Evolutionary conservation across 37 sponge, comb jelly and placozoan genomes (phyloP), one percentile per base, ranked within the genome.

Genomic region (Chondrilla cf. caribensis): DNA sequence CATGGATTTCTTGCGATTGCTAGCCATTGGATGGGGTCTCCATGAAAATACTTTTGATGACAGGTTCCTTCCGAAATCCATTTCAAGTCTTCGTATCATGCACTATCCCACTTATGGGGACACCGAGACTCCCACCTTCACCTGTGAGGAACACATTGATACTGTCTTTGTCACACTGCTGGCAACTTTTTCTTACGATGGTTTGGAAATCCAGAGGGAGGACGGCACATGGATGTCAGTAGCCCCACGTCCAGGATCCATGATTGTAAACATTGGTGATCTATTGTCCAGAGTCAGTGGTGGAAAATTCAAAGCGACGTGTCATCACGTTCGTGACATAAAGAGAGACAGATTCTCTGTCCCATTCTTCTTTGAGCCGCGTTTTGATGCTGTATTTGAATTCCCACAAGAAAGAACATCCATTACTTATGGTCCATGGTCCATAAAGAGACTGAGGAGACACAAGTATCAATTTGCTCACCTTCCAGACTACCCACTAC

Each of bases 291-390:
- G 58, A 38, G 28, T 79, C 28, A 84, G 84, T 11, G 64, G 42
- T 51, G 81, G 89, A n/a, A 54, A 68, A n/a, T 60, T 89, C 39
- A 89, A 89, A 62, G 84, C 89, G 40, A 89, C 89, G 25, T 25
- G 38, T 24, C 89, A 89, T 59, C 84, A 81, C n/a, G 89, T 89
- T 9, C 36, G 41, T 19, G 89, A 89, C 41, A 58, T 43, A 33
- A 81, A 83, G n/a, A 70, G 29, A 19, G 85, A 84, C 21, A 78
- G 89, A 0, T 89, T 51, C 43, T 84, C 85, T n/a, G 51, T 81
- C 9, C 89, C 89, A 47, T 89, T 89, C 81, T 89, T 89, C 40
- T 64, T 84, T 58, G 84, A 84, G 47, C 82, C 89, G 14, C 43
- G 88, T 4, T 83, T 39, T 33, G 77, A 87, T 82, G 82, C 77